These are phyloP conservation scores for Heterodera carotae DNA, from an alignment of 1,140 invertebrate genomes.

Conservation along the genomic window DNA sequence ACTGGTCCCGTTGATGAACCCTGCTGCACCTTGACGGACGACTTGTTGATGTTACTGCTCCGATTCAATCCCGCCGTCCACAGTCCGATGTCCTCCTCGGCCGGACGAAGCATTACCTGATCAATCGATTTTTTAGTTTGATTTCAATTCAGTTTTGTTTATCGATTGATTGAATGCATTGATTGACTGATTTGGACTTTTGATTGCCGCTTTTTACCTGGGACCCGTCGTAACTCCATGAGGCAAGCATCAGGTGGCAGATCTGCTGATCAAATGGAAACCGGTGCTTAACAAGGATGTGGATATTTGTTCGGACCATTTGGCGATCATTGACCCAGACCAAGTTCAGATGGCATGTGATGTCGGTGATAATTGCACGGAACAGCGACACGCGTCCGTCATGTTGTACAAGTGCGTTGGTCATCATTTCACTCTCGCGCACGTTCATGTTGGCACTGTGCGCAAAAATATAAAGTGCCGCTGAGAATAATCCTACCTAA, in stretches of 20 bases:
- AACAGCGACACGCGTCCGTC: slow-evolving; percentile 60
- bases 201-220: neutral
- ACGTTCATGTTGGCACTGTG: slow-evolving; percentile 64
- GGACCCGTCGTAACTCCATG: slow-evolving; percentile 61
- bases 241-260: slow-evolving; percentile 62
- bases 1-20: neutral
- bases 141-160: neutral
- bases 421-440: slow-evolving; percentile 61
- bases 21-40: neutral
- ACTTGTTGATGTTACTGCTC: neutral
- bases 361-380: slow-evolving; percentile 63
- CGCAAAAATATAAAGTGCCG: neutral
- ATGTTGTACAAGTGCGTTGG: slow-evolving; percentile 57
- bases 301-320: slow-evolving; percentile 1
- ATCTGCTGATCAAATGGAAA: slow-evolving; percentile 64
- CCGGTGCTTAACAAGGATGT: slow-evolving; percentile 47
- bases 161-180: neutral
- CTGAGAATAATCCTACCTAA: too few relatives aligned
- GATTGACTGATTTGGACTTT: too few relatives aligned
- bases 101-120: slow-evolving; percentile 33
- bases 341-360: slow-evolving; percentile 58
- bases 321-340: slow-evolving; percentile 25
- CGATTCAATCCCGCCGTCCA: slow-evolving; percentile 4
- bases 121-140: neutral
- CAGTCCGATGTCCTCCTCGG: slow-evolving; percentile 23